Evolutionary conservation across 2,113 vertebrate species (phyloP).

Genomic region (Xenopus laevis): DNA sequence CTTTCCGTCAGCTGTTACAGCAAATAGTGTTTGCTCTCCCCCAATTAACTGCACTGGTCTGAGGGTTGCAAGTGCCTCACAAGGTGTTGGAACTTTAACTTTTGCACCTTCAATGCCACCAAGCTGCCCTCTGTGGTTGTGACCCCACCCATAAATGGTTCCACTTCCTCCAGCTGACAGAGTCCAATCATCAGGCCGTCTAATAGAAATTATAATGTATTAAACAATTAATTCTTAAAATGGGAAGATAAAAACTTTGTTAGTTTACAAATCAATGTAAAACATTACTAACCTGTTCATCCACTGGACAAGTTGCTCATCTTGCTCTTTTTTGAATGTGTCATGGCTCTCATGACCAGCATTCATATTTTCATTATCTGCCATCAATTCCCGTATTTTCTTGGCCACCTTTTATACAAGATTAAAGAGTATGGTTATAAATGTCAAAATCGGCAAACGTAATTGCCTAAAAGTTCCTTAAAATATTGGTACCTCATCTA

Average conservation of each 20-base stretch:
- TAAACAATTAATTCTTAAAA: background rate
- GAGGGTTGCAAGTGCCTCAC: constrained; percentile 89
- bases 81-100: constrained; percentile 94
- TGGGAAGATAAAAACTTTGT: background rate
- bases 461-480: background rate
- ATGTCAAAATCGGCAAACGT: background rate
- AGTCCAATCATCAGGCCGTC: constrained; percentile 94
- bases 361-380: constrained; percentile 89
- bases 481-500: constrained; percentile 81
- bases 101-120: constrained; percentile 97
- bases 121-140: constrained; percentile 95
- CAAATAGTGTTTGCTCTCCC: constrained; percentile 95
- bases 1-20: constrained; percentile 96
- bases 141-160: constrained; percentile 98
- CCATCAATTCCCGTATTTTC: constrained; percentile 95
- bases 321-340: constrained; percentile 88
- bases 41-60: constrained; percentile 92
- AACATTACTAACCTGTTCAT: constrained; percentile 80
- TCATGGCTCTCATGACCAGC: constrained; percentile 88
- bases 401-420: constrained; percentile 78
- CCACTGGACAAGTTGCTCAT: constrained; percentile 97
- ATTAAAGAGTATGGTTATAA: background rate
- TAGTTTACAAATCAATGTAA: no score
- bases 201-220: constrained; percentile 43
- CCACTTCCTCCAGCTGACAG: constrained; percentile 96